Evolutionary conservation across 1,140 invertebrate species (phyloP).

Genomic region (Xylocopa sonorina): DNA sequence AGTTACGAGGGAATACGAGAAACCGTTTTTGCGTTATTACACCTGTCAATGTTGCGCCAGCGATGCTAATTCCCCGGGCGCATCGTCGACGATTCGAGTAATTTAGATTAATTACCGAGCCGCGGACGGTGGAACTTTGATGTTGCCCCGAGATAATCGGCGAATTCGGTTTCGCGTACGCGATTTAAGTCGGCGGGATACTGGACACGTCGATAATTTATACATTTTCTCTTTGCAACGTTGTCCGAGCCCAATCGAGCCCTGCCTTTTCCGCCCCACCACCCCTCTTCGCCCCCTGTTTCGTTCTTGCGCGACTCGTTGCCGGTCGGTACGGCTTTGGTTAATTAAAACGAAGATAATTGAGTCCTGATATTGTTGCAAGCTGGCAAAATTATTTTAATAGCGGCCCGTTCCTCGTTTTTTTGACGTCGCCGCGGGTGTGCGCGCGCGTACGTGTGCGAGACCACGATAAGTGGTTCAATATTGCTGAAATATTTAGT

Average conservation of each 20-base stretch:
- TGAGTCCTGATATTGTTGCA: background rate
- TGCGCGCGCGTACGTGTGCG: no score
- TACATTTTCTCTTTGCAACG: slow-evolving; percentile 1
- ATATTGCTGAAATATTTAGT: slow-evolving; percentile 1
- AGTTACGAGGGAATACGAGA: background rate
- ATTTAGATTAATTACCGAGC: background rate
- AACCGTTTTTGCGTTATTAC: no score
- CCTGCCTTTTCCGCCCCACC: no score
- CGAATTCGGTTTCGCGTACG: background rate
- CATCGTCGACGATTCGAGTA: background rate
- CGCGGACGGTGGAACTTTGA: background rate
- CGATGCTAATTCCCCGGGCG: no score
- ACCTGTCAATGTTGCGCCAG: no score
- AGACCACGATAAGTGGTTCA: background rate
- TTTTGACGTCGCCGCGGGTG: background rate
- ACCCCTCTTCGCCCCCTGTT: no score
- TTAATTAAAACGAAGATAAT: slow-evolving; percentile 10
- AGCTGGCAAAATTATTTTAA: background rate
- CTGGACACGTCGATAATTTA: background rate
- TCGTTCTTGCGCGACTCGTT: background rate
- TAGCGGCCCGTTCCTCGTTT: no score
- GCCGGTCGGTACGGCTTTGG: background rate
- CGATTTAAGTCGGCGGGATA: background rate
- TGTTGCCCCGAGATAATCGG: background rate
- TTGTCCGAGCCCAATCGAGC: background rate